phyloP scores from a whole-genome alignment of 1,140 invertebrate species.

The Oedothorax gibbosus region DNA sequence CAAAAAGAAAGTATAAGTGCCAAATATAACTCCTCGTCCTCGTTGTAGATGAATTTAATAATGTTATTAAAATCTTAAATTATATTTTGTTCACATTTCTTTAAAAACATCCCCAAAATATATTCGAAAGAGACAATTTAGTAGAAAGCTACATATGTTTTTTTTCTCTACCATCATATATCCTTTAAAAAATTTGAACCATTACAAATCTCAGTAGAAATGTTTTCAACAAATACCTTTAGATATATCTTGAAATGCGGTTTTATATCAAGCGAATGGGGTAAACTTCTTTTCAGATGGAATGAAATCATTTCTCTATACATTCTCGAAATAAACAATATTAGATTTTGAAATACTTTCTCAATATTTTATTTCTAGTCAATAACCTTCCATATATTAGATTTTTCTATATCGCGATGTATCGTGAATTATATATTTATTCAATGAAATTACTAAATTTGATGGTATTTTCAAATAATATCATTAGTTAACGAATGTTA shows the following conservation, averaged over 20 bases:
- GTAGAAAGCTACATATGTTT: neutral
- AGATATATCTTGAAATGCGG: neutral
- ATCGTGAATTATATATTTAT: too few relatives aligned
- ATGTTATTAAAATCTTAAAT: neutral
- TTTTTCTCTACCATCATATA: neutral
- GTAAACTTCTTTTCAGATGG: constrained; percentile 3
- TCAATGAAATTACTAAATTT: too few relatives aligned
- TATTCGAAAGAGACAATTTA: too few relatives aligned
- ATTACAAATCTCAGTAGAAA: constrained; percentile 3
- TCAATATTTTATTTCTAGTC: too few relatives aligned
- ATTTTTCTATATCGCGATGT: too few relatives aligned
- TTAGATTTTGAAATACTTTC: too few relatives aligned
- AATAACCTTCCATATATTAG: too few relatives aligned
- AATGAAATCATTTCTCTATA: too few relatives aligned
- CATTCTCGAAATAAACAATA: too few relatives aligned
- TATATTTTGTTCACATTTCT: neutral
- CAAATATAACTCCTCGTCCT: neutral
- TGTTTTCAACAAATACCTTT: constrained; percentile 14
- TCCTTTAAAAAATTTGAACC: constrained; percentile 13
- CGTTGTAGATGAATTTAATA: neutral
- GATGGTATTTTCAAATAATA: too few relatives aligned
- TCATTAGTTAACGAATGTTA: too few relatives aligned
- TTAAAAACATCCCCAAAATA: neutral
- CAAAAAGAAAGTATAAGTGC: too few relatives aligned
- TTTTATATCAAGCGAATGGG: constrained; percentile 8